These are phyloP conservation scores for Pseudochirops corinnae DNA, from an alignment of 2,797 vertebrate genomes.

Conservation along the genomic window DNA sequence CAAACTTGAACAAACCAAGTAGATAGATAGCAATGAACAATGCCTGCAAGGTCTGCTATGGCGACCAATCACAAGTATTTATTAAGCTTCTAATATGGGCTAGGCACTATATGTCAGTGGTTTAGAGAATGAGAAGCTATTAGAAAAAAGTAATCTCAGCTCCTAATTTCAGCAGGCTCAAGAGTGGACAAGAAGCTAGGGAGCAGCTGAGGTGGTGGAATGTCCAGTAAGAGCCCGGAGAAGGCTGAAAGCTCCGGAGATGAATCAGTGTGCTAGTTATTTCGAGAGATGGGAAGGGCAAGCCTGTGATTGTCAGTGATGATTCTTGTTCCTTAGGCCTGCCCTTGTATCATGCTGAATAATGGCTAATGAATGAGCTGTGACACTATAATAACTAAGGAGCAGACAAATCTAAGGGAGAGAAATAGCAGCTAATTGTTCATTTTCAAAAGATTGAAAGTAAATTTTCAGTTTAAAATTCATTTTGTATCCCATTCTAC, in stretches of 20 bases:
- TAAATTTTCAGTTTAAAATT: conserved; percentile 48
- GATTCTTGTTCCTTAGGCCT: background rate
- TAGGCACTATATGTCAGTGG: background rate
- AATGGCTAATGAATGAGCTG: background rate
- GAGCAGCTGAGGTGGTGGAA: background rate
- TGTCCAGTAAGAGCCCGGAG: background rate
- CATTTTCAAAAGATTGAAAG: conserved; percentile 38
- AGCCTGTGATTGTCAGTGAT: background rate
- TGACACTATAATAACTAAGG: conserved; percentile 5
- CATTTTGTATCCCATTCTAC: conserved; percentile 38
- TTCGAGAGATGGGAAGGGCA: background rate
- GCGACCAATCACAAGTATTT: background rate
- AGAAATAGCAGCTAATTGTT: conserved; percentile 19
- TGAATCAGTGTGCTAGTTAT: background rate
- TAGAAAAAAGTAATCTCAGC: background rate
- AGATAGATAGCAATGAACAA: background rate
- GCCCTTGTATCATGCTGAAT: background rate
- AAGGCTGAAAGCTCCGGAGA: background rate
- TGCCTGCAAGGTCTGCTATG: background rate
- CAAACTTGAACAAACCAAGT: background rate
- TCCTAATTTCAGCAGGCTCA: background rate
- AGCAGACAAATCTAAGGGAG: conserved; percentile 34
- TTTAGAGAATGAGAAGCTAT: background rate
- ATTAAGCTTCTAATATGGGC: background rate
- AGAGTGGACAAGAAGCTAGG: background rate